A percentile compares a stretch with the other conserved stretches of the same genome.
Evolutionary conservation across 2,888 invertebrate species (phyloP).

Genomic region (Gymnosoma rotundatum): DNA sequence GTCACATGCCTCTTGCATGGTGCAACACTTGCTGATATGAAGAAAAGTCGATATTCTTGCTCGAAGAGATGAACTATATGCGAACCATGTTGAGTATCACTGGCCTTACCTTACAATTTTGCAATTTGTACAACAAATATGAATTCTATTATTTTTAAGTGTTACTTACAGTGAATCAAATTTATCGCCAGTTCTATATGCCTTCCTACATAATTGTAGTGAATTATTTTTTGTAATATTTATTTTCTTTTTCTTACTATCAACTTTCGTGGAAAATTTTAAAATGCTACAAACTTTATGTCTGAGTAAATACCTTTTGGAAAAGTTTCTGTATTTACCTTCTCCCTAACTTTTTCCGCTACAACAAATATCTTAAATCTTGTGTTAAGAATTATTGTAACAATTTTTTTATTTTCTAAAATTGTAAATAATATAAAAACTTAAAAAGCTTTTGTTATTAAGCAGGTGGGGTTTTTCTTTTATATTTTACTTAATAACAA

Average conservation of each 20-base stretch:
- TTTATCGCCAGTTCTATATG: too few relatives aligned
- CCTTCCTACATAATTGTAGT: neutral
- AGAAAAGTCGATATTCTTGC: too few relatives aligned
- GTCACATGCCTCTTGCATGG: too few relatives aligned
- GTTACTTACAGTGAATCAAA: too few relatives aligned
- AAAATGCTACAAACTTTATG: constrained; percentile 8
- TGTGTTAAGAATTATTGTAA: constrained; percentile 25
- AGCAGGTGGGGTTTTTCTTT: constrained; percentile 30
- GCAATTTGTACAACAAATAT: too few relatives aligned
- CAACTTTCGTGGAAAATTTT: constrained; percentile 16
- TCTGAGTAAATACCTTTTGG: neutral
- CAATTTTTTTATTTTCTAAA: constrained; percentile 6
- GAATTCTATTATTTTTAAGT: too few relatives aligned
- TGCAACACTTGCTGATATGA: too few relatives aligned
- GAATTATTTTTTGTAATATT: neutral
- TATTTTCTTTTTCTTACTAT: neutral
- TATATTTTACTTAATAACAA: neutral
- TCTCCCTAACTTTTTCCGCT: neutral
- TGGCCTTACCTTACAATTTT: too few relatives aligned
- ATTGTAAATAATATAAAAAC: constrained; percentile 38
- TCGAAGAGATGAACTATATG: too few relatives aligned
- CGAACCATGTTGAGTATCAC: too few relatives aligned
- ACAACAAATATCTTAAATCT: neutral
- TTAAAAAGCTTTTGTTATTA: constrained; percentile 44
- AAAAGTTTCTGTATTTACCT: constrained; percentile 12